These are phyloP conservation scores for Amphipyra tragopoginis DNA, from an alignment of 2,888 invertebrate species.

Conservation along the genomic window DNA sequence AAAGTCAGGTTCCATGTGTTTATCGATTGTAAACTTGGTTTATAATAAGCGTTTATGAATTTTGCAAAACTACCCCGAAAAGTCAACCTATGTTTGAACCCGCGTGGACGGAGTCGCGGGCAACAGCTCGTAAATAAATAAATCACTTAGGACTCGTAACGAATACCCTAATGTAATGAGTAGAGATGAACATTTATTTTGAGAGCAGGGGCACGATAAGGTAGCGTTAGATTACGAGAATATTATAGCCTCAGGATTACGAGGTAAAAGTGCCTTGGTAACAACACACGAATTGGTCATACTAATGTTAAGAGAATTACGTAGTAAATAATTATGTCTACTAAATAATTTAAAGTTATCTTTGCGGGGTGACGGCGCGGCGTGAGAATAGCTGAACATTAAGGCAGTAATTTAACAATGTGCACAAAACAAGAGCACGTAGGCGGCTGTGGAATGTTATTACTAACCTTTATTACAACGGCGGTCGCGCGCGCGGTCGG, in stretches of 20 bases:
- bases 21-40: too few relatives aligned
- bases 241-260: neutral
- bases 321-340: constrained; percentile 19
- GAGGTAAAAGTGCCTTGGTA: neutral
- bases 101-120: neutral
- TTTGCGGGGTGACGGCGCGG: constrained; percentile 27
- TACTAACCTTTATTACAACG: constrained; percentile 31
- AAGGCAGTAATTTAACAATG: constrained; percentile 41
- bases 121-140: neutral
- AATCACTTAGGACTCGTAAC: neutral
- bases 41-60: too few relatives aligned
- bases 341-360: constrained; percentile 34
- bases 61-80: too few relatives aligned
- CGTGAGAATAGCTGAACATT: constrained; percentile 43
- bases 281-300: neutral
- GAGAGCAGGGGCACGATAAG: neutral
- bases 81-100: too few relatives aligned
- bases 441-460: constrained; percentile 48
- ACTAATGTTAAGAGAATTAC: neutral
- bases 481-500: constrained; percentile 8
- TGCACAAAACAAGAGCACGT: constrained; percentile 40
- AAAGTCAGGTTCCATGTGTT: too few relatives aligned
- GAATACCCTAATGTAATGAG: neutral
- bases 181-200: neutral
- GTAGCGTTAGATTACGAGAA: too few relatives aligned